Base-by-base conservation (phyloP, 2,797 vertebrate genomes). In the Hippocampus kuda region DNA sequence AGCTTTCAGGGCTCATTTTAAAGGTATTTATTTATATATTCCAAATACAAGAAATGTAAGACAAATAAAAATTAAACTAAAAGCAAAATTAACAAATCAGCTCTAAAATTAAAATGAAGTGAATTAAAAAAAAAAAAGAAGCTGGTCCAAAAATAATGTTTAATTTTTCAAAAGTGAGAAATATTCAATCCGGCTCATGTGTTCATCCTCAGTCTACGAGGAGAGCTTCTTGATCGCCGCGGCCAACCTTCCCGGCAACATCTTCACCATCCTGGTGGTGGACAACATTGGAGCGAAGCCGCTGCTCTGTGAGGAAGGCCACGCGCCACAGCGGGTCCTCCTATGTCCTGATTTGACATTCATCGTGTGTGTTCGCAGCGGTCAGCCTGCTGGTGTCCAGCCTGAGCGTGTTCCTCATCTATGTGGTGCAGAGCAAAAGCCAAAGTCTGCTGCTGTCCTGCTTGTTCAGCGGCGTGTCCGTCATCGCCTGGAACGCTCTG, bases 401-500 rank as follows among this genome's bases (percentile, higher is more conserved):
- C 11, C 20, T 89, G 67, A 89, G 89, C 2, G 87, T 91, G 68
- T 92, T 91, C 82, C 67, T 91, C 72, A 90, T 92, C 76, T 91
- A 90, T 12, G 1, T 81, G 74, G 89, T 92, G 61, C 83, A 87
- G 71, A 91, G 88, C 53, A 90, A 88, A 81, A 18, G 44, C 7
- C 90, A 92, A 79, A 91, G 86, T 74, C 75, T 92, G 77, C 7
- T 83, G 7, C 76, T 91, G 38, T 89, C 89, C 42, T 92, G 91
- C n/a, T 53, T 92, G 71, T 92, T 92, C 83, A 91, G 91, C 2
- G 87, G 88, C 0, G 89, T 92, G 49, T 91, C 90, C 0, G 91
- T 92, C 54, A 81, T 92, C 49, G 76, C 86, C 76, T 92, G 91
- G 91, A 92, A 92, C 34, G 85, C 91, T 3, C 80, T 92, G 77